Conservation (phyloP, 2,113 vertebrate species). For the Choloepus hoffmanni region DNA sequence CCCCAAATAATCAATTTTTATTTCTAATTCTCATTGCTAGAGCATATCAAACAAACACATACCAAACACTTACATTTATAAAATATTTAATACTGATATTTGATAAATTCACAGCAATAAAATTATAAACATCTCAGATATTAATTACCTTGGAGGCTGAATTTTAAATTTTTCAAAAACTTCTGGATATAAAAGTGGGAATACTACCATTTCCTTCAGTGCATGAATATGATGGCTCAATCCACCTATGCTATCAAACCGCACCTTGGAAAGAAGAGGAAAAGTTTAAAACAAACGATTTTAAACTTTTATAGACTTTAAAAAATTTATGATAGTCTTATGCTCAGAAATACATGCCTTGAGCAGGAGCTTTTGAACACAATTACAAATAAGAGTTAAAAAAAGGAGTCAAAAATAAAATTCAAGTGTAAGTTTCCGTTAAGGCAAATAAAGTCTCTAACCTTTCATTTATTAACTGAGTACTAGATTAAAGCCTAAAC, state of each 20-base stretch:
- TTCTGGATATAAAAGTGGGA: constrained; percentile 98
- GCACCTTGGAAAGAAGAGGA: constrained; percentile 88
- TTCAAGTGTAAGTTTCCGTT: constrained; percentile 26
- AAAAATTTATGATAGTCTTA: constrained; percentile 26
- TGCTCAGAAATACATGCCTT: constrained; percentile 52
- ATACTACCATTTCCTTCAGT: constrained; percentile 99
- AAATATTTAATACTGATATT: constrained; percentile 36
- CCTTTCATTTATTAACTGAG: constrained; percentile 41
- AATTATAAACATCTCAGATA: constrained; percentile 1
- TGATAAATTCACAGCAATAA: constrained; percentile 51
- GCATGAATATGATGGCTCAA: constrained; percentile 97
- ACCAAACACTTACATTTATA: constrained; percentile 34
- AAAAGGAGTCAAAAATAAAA: constrained; percentile 53
- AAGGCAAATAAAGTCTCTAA: constrained; percentile 18
- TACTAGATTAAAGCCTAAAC: neutral
- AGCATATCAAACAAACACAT: constrained; percentile 50
- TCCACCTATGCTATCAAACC: constrained; percentile 97
- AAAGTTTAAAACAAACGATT: constrained; percentile 57
- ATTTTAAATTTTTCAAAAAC: constrained; percentile 99
- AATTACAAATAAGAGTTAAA: constrained; percentile 31
- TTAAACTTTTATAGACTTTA: neutral
- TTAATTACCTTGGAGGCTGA: constrained; percentile 96
- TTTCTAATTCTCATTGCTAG: constrained; percentile 53
- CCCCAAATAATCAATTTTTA: constrained; percentile 35
- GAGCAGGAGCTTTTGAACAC: neutral